Evolutionary conservation across 2,797 vertebrate genomes (phyloP).

Genomic region (Acanthurus lineatus): DNA sequence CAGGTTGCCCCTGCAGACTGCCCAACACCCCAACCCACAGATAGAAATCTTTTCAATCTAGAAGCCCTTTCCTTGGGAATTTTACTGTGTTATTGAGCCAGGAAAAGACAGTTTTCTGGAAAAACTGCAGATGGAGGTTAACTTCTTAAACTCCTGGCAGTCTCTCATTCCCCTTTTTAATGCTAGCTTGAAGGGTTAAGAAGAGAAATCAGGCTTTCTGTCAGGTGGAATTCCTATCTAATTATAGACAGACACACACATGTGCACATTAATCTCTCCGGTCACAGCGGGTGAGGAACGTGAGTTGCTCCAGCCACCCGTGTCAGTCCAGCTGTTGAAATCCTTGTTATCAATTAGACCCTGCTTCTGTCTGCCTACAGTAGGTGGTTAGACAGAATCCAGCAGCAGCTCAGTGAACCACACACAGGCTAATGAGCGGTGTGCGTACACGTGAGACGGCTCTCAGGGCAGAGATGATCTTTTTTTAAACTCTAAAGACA

Average conservation of each 20-base stretch:
- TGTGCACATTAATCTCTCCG: constrained; percentile 23
- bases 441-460: constrained; percentile 21
- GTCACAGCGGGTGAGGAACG: constrained; percentile 37
- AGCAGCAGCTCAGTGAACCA: constrained; percentile 60
- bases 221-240: constrained; percentile 10
- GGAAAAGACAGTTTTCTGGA: constrained; percentile 24
- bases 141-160: constrained; percentile 12
- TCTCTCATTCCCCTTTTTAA: constrained; percentile 4
- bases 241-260: constrained; percentile 16
- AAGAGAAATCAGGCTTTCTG: constrained; percentile 11
- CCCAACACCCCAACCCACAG: constrained; percentile 3
- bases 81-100: constrained; percentile 26
- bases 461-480: constrained; percentile 10
- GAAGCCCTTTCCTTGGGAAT: too few species aligned
- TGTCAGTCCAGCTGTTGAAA: constrained; percentile 71
- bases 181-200: constrained; percentile 16
- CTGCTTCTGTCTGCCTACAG: constrained; percentile 40
- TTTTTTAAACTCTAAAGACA: constrained; percentile 30
- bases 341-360: constrained; percentile 74
- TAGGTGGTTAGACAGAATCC: constrained; percentile 35
- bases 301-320: constrained; percentile 57
- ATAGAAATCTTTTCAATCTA: constrained; percentile 17
- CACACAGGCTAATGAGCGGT: constrained; percentile 62
- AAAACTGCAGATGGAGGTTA: constrained; percentile 18
- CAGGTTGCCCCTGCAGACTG: constrained; percentile 46